A percentile compares a stretch with the other conserved stretches of the same genome.
Conservation (phyloP, 2,797 vertebrate species). For the Dipus sagitta region DNA sequence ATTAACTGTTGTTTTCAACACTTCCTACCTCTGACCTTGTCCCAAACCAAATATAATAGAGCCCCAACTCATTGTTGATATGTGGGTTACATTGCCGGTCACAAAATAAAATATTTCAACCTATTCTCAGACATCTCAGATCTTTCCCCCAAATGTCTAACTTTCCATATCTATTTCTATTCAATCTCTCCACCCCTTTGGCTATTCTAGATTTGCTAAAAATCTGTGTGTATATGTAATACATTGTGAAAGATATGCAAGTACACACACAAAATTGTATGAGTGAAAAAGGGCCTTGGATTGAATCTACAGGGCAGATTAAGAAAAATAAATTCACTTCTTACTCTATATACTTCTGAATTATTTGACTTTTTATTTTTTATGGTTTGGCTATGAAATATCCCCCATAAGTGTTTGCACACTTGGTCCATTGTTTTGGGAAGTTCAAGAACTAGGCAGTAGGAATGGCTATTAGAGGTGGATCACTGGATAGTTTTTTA, state of each 20-base stretch:
- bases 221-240: neutral
- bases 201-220: neutral
- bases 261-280: neutral
- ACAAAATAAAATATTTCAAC: constrained; percentile 46
- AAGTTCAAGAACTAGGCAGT: too few species aligned
- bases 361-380: constrained; percentile 53
- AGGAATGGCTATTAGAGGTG: too few species aligned
- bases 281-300: neutral
- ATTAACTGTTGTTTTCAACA: constrained; percentile 31
- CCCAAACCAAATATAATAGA: constrained; percentile 32
- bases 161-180: neutral
- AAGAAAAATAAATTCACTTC: neutral
- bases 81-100: neutral
- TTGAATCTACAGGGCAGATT: neutral
- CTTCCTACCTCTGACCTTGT: neutral
- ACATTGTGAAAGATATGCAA: neutral
- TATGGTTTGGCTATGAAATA: constrained; percentile 35
- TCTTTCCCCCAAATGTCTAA: neutral
- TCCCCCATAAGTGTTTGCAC: neutral
- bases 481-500: too few species aligned
- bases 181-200: neutral
- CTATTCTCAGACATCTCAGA: neutral
- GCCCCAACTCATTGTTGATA: neutral
- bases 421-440: neutral
- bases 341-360: neutral